Base-by-base conservation (phyloP, 1,140 invertebrate species). In the Apolygus lucorum region DNA sequence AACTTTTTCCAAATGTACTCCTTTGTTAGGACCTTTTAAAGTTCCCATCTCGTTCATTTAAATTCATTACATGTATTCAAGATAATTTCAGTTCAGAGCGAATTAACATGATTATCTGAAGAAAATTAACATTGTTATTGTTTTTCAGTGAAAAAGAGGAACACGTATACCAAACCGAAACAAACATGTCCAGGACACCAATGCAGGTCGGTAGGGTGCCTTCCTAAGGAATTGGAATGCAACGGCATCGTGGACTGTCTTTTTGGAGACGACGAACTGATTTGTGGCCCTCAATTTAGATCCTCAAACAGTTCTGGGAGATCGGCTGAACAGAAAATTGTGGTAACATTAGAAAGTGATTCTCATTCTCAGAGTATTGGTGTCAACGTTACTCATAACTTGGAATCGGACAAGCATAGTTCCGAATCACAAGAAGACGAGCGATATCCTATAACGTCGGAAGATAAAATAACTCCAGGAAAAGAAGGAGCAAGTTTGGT, bases 171-270 rank as follows among this genome's bases (percentile, higher is more conserved):
- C 88, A 1, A 77, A 83, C 67, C 27, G n/a, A 14, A 21, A 11
- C 80, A 82, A 70, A 78, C 81, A 42, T 91, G 90, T 81, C 88
- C 88, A 0, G 89, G 88, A 1, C 87, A 86, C 73, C 80, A 80
- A 28, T 90, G 89, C 73, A 78, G 82, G 22, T 84, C 73, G 17
- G 76, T 84, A 71, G 83, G 83, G 76, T 93, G 90, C 76, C 78
- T 92, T n/a, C 79, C 87, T 0, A 80, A 79, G 54, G 82, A 83
- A 70, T 78, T 82, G 66, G 81, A 82, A 42, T 93, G 90, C 76
- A 86, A 92, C 75, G 83, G 83, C 74, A 80, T 84, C 62, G 83
- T 90, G 1, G 87, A 92, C 75, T 93, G 91, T 73, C 77, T 91
- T 28, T 80, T 85, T 28, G 89, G 84, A 13, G 89, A 91, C 76